phyloP scores from a whole-genome alignment of 2,888 invertebrate genomes.

The Nasonia oneida region DNA sequence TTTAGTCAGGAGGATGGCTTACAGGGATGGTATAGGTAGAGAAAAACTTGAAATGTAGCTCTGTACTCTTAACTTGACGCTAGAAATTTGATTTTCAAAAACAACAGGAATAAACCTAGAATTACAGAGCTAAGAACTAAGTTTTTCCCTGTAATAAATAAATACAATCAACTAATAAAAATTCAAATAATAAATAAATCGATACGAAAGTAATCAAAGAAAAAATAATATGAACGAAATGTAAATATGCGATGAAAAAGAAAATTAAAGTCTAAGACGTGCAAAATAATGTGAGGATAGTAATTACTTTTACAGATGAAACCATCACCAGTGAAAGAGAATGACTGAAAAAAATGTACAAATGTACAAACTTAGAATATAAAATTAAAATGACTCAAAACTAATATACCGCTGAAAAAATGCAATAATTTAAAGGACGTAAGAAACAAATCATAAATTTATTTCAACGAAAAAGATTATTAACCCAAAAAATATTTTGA shows the following conservation, averaged over 20 bases:
- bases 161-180: background rate
- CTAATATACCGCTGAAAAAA: background rate
- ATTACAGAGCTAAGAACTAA: constrained; percentile 15
- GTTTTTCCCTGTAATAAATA: constrained; percentile 14
- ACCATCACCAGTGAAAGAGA: constrained; percentile 62
- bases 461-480: no score
- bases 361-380: constrained; percentile 22
- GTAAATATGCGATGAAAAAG: constrained; percentile 35
- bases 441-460: background rate
- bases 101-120: background rate
- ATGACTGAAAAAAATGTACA: constrained; percentile 55
- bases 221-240: constrained; percentile 31
- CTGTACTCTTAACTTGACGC: background rate
- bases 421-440: background rate
- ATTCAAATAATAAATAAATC: constrained; percentile 13
- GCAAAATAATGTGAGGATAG: constrained; percentile 57
- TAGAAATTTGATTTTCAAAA: background rate
- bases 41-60: background rate
- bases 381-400: background rate
- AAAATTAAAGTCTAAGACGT: constrained; percentile 54
- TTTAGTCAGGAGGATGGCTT: constrained; percentile 8
- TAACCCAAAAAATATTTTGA: no score
- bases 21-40: background rate
- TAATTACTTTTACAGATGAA: constrained; percentile 61
- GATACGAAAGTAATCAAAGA: constrained; percentile 16